Evolutionary conservation across 2,797 vertebrate species (phyloP), one percentile per base, ranked within the genome.

Genomic region (Propithecus perrieri): DNA sequence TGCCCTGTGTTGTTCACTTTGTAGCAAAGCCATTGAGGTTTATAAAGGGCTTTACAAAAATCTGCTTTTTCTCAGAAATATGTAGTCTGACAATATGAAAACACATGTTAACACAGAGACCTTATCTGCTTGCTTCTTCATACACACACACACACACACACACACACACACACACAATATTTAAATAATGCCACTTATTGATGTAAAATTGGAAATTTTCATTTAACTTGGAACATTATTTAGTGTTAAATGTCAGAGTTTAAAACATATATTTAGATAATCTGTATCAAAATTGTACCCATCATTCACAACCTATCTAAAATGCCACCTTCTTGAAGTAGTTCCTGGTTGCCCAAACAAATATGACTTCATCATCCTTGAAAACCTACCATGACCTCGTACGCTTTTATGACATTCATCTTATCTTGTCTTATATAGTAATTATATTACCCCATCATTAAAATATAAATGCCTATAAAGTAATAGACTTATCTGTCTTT

Each of bases 11-110:
- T 69, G 83, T 93, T 97, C 95, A 79, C 96, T 98, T 98, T 97
- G 96, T 97, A 94, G 97, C 95, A 78, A 18, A 90, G 93, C 86
- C 0, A 7, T 55, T 57, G 96, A 93, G 96, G 72, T 97, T 98
- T 96, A 83, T 83, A 91, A 93, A 97, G 92, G 92, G 69, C 91
- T 98, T 97, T 97, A 43, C 41, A 22, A 94, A 97, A 98, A 97
- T 95, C 97, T 98, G 97, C 84, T 96, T 98, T 98, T 95, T 93
- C 92, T 97, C 96, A 96, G 81, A 79, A 96, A 74, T 97, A 90
- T 84, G 61, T 88, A 91, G 38, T 94, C n/a, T 80, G 97, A 97
- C 96, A 94, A n/a, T 89, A 88, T 55, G 92, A 93, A 98, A 96
- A 97, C 90, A 97, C 69, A n/a, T 97, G 79, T 97, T 98, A 97